Conservation (phyloP, 1,140 invertebrate genomes). For the Lucilia sericata region DNA sequence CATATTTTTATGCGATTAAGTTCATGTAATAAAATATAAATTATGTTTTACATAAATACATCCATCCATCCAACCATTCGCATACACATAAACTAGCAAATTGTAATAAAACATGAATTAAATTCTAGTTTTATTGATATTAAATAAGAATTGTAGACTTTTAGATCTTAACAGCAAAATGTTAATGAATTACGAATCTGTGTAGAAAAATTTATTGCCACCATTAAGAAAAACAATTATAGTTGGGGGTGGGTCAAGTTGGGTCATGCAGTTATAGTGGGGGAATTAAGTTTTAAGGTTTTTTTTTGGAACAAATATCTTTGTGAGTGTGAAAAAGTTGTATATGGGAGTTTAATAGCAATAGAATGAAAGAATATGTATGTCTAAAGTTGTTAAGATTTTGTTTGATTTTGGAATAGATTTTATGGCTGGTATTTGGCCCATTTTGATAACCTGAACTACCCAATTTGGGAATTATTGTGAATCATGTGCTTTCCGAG, state of each 20-base stretch:
- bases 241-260: neutral
- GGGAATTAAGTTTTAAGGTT: no score
- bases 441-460: no score
- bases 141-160: neutral
- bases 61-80: neutral
- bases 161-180: neutral
- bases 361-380: no score
- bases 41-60: neutral
- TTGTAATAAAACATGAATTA: conserved; percentile 18
- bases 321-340: no score
- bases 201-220: neutral
- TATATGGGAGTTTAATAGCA: no score
- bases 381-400: no score
- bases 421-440: no score
- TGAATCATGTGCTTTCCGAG: no score
- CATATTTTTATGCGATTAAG: conserved; percentile 20
- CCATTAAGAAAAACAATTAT: conserved; percentile 9
- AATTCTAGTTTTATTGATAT: neutral
- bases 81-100: neutral
- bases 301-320: no score
- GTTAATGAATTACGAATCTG: neutral
- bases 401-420: no score
- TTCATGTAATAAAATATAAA: conserved; percentile 20
- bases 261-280: no score
- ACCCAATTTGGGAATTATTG: no score